These are phyloP conservation scores for Callithrix jacchus DNA, from an alignment of 2,113 vertebrate genomes.

Conservation along the genomic window DNA sequence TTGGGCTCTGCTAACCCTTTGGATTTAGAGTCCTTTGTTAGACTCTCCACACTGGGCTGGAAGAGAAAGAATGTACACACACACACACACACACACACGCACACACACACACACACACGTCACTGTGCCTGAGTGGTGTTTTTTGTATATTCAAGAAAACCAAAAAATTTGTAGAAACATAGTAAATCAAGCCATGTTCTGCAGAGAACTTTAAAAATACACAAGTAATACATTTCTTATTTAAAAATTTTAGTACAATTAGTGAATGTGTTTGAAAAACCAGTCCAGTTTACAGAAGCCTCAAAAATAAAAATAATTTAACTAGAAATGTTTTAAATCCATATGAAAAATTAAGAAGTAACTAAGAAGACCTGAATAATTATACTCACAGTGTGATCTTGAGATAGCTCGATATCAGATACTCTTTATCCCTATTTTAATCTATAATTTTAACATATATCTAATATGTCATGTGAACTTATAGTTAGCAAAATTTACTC, in stretches of 20 bases:
- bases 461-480: neutral
- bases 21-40: neutral
- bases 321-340: neutral
- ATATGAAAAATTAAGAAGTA: neutral
- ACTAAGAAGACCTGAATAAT: neutral
- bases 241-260: neutral
- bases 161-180: neutral
- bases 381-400: neutral
- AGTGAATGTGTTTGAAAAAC: neutral
- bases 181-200: neutral
- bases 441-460: slow-evolving; percentile 21
- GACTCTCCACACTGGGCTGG: neutral
- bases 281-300: neutral
- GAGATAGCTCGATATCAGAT: neutral
- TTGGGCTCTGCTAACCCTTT: neutral
- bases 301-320: neutral
- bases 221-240: neutral
- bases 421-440: neutral
- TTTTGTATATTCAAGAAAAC: neutral
- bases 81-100: accelerated
- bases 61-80: neutral
- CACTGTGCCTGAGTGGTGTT: neutral
- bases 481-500: neutral
- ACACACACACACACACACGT: too few species aligned
- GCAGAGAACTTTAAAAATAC: neutral